Conservation (phyloP, 1,140 invertebrate species). For the Listronotus oregonensis region DNA sequence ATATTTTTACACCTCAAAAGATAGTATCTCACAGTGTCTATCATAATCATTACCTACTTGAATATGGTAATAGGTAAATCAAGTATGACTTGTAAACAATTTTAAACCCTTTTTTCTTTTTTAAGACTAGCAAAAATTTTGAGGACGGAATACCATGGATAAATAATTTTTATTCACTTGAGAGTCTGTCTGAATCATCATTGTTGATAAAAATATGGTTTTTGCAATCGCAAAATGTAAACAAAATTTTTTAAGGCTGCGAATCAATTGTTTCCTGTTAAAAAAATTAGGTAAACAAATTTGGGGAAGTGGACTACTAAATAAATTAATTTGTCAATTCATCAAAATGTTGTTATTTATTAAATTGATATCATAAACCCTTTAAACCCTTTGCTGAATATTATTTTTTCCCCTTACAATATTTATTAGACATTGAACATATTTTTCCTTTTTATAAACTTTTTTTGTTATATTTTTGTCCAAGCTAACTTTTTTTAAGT, state of each 20-base stretch:
- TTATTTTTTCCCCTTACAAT: too few species aligned
- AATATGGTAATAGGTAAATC: slow-evolving; percentile 8
- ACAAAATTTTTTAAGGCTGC: not conserved
- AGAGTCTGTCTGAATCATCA: slow-evolving; percentile 1
- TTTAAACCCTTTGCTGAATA: too few species aligned
- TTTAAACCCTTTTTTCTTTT: slow-evolving; percentile 4
- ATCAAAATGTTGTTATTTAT: too few species aligned
- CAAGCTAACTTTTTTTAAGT: too few species aligned
- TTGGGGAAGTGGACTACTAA: too few species aligned
- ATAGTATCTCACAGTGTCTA: slow-evolving; percentile 4
- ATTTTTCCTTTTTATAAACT: too few species aligned
- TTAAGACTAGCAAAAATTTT: not conserved
- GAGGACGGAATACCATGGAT: slow-evolving; percentile 4
- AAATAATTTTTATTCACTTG: not conserved
- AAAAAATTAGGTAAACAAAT: too few species aligned
- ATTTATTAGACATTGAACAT: too few species aligned
- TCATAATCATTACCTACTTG: slow-evolving; percentile 11
- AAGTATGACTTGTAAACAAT: slow-evolving; percentile 12
- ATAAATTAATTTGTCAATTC: too few species aligned
- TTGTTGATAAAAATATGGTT: slow-evolving; percentile 1
- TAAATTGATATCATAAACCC: too few species aligned
- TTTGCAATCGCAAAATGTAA: not conserved
- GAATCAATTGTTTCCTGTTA: not conserved
- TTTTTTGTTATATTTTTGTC: too few species aligned
- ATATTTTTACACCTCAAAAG: slow-evolving; percentile 14